Evolutionary conservation across 2,797 vertebrate species (phyloP).

Genomic region (Scolopax rusticola): DNA sequence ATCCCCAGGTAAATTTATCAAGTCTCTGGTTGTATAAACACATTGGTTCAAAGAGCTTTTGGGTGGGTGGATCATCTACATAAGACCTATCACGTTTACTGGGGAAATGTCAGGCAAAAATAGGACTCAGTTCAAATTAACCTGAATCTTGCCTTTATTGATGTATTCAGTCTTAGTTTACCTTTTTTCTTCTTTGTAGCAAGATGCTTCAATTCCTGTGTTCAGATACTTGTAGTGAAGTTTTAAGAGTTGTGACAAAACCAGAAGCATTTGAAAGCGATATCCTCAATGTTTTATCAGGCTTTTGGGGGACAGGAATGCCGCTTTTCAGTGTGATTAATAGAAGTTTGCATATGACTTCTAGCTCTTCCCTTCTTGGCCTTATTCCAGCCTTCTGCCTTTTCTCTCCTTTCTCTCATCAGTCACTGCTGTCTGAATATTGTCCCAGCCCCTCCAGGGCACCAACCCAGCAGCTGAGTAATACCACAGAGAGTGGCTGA

Average conservation of each 20-base stretch:
- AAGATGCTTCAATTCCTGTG: background rate
- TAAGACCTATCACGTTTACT: background rate
- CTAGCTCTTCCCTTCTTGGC: background rate
- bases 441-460: background rate
- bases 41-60: background rate
- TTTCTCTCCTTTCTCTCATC: background rate
- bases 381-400: background rate
- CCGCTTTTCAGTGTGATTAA: background rate
- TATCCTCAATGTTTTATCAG: background rate
- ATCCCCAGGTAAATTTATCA: constrained; percentile 6
- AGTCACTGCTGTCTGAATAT: background rate
- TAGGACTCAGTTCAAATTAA: background rate
- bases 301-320: background rate
- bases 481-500: background rate
- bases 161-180: background rate
- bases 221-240: background rate
- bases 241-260: background rate
- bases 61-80: background rate
- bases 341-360: background rate
- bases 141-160: background rate
- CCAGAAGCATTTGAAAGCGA: background rate
- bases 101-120: background rate
- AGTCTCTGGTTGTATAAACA: background rate
- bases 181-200: background rate
- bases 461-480: background rate